Base-by-base conservation (phyloP, 2,888 invertebrate genomes). In the Apamea epomidion region DNA sequence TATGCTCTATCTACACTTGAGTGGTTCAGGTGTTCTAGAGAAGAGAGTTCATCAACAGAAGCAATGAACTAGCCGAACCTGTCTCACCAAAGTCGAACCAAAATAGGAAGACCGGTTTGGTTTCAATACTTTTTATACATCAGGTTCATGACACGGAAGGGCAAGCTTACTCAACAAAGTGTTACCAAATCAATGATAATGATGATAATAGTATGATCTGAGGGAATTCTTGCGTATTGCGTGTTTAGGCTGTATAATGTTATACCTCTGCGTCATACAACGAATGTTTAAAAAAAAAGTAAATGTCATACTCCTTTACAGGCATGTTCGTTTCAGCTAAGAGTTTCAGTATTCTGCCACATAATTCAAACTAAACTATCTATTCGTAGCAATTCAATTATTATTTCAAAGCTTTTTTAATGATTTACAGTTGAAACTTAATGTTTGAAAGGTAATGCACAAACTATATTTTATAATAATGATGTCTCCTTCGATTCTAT, bases 131-230 rank as follows among this genome's bases (percentile, higher is more conserved):
- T 45, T 25, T 60, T 54, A 1, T 32, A 65, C 54, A 48, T 12
- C 45, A 2, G 10, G 6, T 29, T 42, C 18, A 42, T 48, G 69
- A 25, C 25, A 69, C 32, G 32, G 62, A 76, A 48, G 18, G n/a
- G 64, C 8, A 58, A 32, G 32, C 12, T 42, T 54, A 70, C 48
- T 58, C 29, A 2, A 80, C 29, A 54, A 54, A 84, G 21, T n/a
- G 10, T 58, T 79, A 73, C 73, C 71, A 62, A 85, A 85, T 81
- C 74, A 81, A 80, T n/a, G n/a, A n/a, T 84, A 69, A 70, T 45
- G 68, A 68, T 62, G 67, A 75, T 85, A 81, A 75, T 32, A 80
- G 12, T 71, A 72, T 60, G 16, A 16, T 25, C 60, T 25, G 16
- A 25, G 32, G 58, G 37, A 42, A 65, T 85, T 74, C 37, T 72